A percentile compares a stretch with the other conserved stretches of the same genome.
Evolutionary conservation across 2,113 vertebrate species (phyloP).

Genomic region (Campylorhamphus procurvoides): DNA sequence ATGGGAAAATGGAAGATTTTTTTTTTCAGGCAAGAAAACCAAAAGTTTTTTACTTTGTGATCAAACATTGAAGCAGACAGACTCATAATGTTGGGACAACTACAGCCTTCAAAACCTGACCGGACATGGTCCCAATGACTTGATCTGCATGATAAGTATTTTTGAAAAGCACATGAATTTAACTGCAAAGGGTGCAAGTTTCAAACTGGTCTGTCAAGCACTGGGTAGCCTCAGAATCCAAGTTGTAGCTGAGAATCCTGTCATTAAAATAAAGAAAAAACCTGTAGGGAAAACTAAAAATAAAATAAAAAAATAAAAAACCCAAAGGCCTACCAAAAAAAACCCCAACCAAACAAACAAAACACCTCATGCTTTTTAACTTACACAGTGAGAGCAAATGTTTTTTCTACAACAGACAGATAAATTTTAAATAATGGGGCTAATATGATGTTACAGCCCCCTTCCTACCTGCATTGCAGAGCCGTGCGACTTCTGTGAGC

Average conservation of each 20-base stretch:
- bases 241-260: not conserved
- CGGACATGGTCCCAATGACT: rapidly evolving
- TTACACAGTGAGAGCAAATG: not conserved
- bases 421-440: not conserved
- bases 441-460: rapidly evolving
- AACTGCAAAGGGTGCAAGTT: not conserved
- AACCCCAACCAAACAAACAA: no score
- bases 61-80: not conserved
- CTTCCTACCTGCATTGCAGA: not conserved
- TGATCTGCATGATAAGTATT: not conserved
- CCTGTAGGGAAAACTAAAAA: not conserved
- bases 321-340: no score
- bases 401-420: not conserved
- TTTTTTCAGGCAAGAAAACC: not conserved
- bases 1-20: not conserved
- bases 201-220: not conserved
- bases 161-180: not conserved
- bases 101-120: not conserved
- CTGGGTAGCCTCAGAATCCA: not conserved
- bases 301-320: not conserved
- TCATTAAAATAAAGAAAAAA: not conserved
- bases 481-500: not conserved
- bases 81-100: rapidly evolving
- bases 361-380: not conserved
- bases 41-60: rapidly evolving